Evolutionary conservation across 2,797 vertebrate species (phyloP), one percentile per base, ranked within the genome.

Genomic region (Eurystomus glaucurus): DNA sequence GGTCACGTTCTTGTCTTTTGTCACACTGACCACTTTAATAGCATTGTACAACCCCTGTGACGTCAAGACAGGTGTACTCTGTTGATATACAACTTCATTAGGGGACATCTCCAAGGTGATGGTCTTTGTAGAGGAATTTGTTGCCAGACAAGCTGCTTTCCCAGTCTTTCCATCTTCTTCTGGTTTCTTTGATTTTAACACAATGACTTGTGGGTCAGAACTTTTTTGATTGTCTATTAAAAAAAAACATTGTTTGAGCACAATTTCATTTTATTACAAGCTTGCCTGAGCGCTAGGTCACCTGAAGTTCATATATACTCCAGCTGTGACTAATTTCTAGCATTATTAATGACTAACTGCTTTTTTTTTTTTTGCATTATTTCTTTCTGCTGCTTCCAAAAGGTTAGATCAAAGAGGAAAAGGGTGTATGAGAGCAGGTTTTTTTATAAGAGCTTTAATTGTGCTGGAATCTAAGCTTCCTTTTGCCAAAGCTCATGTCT

Each of bases 91-190:
- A 0, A 89, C 28, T 7, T 54, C 31, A 10, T 5, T 2, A 29
- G 75, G 23, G 54, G 83, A 23, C 85, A 95, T 75, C 22, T 72
- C 55, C 64, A 97, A 60, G 11, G 2, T 31, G 20, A 97, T 43
- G 4, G 5, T 28, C 41, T 88, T 94, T 26, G 94, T 82, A 31
- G 31, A 17, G 74, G 77, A 88, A 25, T 93, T 86, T 26, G 39
- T 96, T 46, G 85, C 92, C 79, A 97, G 72, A 92, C 95, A 96
- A 41, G 85, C 95, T 46, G 95, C 85, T 39, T 78, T 90, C 22
- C 26, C 64, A 65, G 1, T 21, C 14, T 3, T 50, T 26, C 7
- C n/a, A 33, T 9, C 69, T 39, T 58, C 15, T 19, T 26, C 0
- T 25, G 3, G 6, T 9, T 71, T 55, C 25, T 35, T 65, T 52